These are phyloP conservation scores for Chymomyza costata DNA, from an alignment of 1,140 invertebrate genomes.

Conservation along the genomic window DNA sequence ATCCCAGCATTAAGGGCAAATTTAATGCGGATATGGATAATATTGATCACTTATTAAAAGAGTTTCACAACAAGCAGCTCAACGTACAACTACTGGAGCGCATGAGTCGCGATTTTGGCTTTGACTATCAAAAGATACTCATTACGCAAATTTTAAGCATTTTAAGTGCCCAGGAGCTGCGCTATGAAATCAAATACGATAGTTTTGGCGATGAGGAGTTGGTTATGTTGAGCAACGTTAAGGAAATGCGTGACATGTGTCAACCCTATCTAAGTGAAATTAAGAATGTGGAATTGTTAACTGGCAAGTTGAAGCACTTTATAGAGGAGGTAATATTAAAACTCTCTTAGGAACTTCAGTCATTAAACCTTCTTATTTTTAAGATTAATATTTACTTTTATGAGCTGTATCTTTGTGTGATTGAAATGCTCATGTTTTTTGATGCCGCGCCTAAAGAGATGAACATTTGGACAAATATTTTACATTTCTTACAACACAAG, in stretches of 20 bases:
- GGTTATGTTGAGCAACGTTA: constrained; percentile 53
- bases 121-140: constrained; percentile 65
- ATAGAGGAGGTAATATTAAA: constrained; percentile 45
- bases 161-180: constrained; percentile 52
- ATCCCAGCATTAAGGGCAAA: constrained; percentile 56
- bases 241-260: constrained; percentile 57
- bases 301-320: constrained; percentile 49
- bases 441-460: constrained; percentile 60
- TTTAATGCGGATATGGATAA: constrained; percentile 63
- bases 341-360: neutral
- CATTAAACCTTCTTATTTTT: no score
- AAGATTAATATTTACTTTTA: constrained; percentile 75
- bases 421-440: constrained; percentile 62
- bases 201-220: constrained; percentile 67
- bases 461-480: constrained; percentile 64
- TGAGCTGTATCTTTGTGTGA: constrained; percentile 67
- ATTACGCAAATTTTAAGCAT: constrained; percentile 64
- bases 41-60: constrained; percentile 60
- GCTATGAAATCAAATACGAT: constrained; percentile 61
- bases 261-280: constrained; percentile 66
- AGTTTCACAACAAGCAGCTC: constrained; percentile 62
- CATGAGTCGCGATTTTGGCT: constrained; percentile 63
- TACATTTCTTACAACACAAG: constrained; percentile 70
- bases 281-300: constrained; percentile 56
- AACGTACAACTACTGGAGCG: constrained; percentile 58